Conservation (phyloP, 2,113 vertebrate genomes). For the Octodon degus region DNA sequence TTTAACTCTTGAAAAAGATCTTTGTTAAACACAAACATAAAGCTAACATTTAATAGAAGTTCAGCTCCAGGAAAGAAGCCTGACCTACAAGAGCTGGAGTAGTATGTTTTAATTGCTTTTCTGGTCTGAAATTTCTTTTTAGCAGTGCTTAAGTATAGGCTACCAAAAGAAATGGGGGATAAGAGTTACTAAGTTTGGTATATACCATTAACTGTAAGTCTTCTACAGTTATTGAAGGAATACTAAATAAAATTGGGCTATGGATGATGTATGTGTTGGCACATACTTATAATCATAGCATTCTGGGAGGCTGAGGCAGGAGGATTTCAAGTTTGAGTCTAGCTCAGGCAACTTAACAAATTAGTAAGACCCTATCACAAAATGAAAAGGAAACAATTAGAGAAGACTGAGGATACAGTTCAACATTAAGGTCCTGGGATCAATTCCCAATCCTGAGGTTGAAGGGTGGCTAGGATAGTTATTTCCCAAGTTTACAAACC, state of each 20-base stretch:
- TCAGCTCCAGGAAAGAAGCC: background rate
- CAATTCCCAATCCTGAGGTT: background rate
- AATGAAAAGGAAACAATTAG: background rate
- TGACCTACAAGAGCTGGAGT: background rate
- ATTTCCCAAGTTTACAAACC: background rate
- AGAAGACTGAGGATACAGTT: background rate
- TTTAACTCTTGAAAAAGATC: conserved; percentile 3
- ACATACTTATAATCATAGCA: background rate
- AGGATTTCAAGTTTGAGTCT: background rate
- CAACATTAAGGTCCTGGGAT: background rate
- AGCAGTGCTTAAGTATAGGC: background rate
- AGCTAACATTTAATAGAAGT: background rate
- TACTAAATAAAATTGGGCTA: background rate
- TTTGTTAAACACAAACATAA: conserved; percentile 14
- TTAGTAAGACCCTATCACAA: background rate
- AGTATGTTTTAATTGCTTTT: background rate
- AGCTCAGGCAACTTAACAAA: background rate
- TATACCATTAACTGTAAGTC: background rate
- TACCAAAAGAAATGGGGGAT: background rate
- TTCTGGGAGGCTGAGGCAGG: background rate
- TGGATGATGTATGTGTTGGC: background rate
- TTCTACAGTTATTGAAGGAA: conserved; percentile 2
- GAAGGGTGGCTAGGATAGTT: background rate
- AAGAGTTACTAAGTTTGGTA: background rate
- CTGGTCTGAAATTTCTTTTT: background rate